Evolutionary conservation across 2,888 invertebrate species (phyloP).

Genomic region (Caenorhabditis sp.): DNA sequence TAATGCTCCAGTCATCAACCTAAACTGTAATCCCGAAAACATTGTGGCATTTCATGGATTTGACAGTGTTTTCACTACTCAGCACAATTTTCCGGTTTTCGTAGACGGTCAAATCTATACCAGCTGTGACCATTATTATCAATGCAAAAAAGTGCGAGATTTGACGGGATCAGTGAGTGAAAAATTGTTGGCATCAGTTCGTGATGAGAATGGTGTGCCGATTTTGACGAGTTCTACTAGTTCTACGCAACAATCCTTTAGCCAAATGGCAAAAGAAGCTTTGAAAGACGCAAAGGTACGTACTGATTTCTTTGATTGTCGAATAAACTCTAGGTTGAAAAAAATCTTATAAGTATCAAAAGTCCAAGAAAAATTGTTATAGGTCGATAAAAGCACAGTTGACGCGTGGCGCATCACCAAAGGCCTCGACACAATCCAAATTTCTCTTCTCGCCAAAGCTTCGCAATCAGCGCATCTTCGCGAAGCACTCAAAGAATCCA

Average conservation of each 20-base stretch:
- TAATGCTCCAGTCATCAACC: conserved; percentile 19
- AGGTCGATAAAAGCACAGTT: conserved; percentile 32
- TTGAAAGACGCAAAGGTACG: conserved; percentile 15
- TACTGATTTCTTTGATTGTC: not conserved
- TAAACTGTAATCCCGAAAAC: conserved; percentile 38
- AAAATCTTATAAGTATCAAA: no score
- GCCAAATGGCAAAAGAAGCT: conserved; percentile 26
- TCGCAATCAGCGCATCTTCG: conserved; percentile 47
- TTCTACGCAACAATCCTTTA: conserved; percentile 9
- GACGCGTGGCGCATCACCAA: conserved; percentile 48
- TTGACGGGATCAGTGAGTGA: conserved; percentile 33
- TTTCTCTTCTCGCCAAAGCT: conserved; percentile 46
- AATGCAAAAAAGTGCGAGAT: conserved; percentile 46
- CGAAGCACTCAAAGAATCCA: conserved; percentile 48
- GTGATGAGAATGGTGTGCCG: conserved; percentile 31
- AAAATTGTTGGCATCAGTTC: conserved; percentile 26
- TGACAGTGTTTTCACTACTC: conserved; percentile 48
- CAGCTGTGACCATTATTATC: conserved; percentile 57
- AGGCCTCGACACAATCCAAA: conserved; percentile 45
- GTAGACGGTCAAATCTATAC: conserved; percentile 48
- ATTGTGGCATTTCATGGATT: conserved; percentile 50
- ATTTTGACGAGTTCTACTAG: not conserved
- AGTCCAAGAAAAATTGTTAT: not conserved
- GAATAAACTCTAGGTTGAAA: no score
- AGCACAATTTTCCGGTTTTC: conserved; percentile 51